Conservation (phyloP, 2,797 vertebrate genomes). For the Nothura maculosa region DNA sequence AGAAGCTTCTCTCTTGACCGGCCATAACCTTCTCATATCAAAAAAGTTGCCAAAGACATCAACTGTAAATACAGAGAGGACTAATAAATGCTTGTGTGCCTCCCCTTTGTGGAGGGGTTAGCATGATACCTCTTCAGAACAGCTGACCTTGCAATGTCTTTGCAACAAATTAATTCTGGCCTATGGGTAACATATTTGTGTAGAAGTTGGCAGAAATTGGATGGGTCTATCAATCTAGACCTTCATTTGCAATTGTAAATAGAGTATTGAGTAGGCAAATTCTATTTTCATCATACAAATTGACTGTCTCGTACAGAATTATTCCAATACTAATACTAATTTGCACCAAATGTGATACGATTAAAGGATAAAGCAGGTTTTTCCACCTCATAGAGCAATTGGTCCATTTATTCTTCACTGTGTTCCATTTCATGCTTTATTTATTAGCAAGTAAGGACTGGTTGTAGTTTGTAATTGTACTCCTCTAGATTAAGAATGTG, state of each 20-base stretch:
- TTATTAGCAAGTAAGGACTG: conserved; percentile 12
- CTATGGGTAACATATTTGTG: conserved; percentile 67
- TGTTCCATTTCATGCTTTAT: conserved; percentile 26
- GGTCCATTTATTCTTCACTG: conserved; percentile 33
- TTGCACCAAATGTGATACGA: conserved; percentile 54
- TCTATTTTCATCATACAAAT: conserved; percentile 74
- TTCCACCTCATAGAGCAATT: conserved; percentile 25
- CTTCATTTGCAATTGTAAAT: conserved; percentile 77
- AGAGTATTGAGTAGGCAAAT: conserved; percentile 69
- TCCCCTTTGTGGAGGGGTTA: neutral
- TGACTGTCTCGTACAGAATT: conserved; percentile 62
- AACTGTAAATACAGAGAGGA: conserved; percentile 38
- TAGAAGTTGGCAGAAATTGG: conserved; percentile 68
- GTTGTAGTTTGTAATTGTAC: neutral
- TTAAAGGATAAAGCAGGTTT: conserved; percentile 16
- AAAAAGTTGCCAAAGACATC: conserved; percentile 63
- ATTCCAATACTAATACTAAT: conserved; percentile 70
- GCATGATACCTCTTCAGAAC: neutral
- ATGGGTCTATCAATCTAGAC: conserved; percentile 70
- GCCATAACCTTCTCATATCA: conserved; percentile 32
- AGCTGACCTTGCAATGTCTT: conserved; percentile 54
- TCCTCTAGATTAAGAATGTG: neutral
- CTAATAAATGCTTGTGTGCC: conserved; percentile 28
- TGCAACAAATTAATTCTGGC: conserved; percentile 67
- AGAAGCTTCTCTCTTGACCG: conserved; percentile 50